Conservation (phyloP, 2,113 vertebrate genomes). For the Nesospiza acunhae region DNA sequence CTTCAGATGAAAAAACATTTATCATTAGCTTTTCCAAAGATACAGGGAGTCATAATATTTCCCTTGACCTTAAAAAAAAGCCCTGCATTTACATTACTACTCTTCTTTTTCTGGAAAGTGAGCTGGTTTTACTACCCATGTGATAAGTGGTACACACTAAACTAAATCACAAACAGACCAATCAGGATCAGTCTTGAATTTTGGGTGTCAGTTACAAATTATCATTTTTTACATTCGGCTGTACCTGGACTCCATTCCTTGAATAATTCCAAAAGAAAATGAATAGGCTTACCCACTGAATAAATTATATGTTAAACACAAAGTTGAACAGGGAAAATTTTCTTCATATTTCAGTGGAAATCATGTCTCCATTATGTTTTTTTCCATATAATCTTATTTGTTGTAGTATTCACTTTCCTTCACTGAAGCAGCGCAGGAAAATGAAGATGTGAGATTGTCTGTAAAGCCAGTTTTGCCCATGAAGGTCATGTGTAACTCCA, state of each 20-base stretch:
- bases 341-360: background rate
- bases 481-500: background rate
- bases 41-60: background rate
- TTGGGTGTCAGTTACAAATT: background rate
- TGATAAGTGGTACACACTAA: background rate
- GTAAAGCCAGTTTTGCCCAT: background rate
- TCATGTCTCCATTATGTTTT: background rate
- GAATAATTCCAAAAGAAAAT: background rate
- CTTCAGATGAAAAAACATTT: background rate
- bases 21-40: background rate
- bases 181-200: background rate
- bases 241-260: background rate
- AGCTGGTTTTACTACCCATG: background rate
- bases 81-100: background rate
- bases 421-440: background rate
- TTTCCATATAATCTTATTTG: background rate
- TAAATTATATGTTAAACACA: background rate
- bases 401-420: background rate
- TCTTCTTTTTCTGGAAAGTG: background rate
- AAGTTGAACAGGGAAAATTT: background rate
- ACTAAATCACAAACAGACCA: background rate
- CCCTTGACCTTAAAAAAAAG: background rate
- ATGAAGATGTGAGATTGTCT: background rate
- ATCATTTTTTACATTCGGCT: background rate
- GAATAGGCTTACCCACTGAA: background rate